Conservation (phyloP, 2,888 invertebrate genomes). For the Drosophila suboccidentalis region DNA sequence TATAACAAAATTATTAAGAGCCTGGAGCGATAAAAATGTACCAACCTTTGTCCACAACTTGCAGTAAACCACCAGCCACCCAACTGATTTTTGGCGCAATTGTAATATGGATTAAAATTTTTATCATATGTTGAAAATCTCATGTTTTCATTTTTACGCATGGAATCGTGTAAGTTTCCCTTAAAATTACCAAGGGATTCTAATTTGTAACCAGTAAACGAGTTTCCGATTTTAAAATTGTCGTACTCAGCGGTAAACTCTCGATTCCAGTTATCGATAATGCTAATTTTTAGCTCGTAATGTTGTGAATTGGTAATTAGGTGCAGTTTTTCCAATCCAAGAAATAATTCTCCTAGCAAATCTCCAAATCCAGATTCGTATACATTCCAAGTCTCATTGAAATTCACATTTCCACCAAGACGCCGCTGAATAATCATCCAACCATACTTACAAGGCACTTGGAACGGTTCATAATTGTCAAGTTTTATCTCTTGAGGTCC, state of each 20-base stretch:
- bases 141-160: fast-evolving
- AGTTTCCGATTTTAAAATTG: conserved; percentile 13
- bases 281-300: background rate
- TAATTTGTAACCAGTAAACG: background rate
- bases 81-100: fast-evolving
- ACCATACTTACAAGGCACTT: background rate
- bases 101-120: fast-evolving
- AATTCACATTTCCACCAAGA: background rate
- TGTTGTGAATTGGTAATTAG: conserved; percentile 5
- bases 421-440: conserved; percentile 19
- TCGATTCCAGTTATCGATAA: fast-evolving
- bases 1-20: background rate
- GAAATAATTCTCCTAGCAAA: background rate
- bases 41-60: background rate
- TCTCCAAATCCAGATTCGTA: conserved; percentile 12
- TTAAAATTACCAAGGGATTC: background rate
- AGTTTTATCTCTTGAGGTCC: background rate
- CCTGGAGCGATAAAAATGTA: background rate
- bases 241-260: background rate
- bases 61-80: conserved; percentile 2
- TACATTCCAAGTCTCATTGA: background rate
- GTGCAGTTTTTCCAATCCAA: conserved; percentile 28
- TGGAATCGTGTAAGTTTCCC: background rate
- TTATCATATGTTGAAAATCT: background rate
- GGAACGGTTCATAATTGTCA: background rate